Base-by-base conservation (phyloP, 2,797 vertebrate genomes). In the Pyrocephalus nanus region DNA sequence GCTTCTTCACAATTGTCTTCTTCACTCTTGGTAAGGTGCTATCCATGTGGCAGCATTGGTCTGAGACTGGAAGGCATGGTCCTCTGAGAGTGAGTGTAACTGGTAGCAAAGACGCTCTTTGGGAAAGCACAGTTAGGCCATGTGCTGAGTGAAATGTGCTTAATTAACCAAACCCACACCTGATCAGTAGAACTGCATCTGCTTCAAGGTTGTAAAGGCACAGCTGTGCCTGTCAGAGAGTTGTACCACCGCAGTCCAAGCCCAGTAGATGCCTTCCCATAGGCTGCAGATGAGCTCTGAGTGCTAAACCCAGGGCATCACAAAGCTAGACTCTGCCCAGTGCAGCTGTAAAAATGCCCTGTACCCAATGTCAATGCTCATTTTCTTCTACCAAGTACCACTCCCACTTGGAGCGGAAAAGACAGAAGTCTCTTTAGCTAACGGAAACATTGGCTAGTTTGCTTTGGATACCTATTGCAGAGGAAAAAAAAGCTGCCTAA, bases 201-300 rank as follows among this genome's bases (percentile, higher is more conserved):
- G 5, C 21, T 20, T 2, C 2, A 1, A 30, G 12, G 20, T 9
- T 73, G 26, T 23, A 65, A 30, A 21, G 23, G 3, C 7, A 54
- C 9, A 43, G 13, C 7, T 34, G 9, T 34, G 17, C 11, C 30
- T 36, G 67, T 21, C 21, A 22, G 36, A 71, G 32, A 6, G 20
- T 8, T 2, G 1, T 26, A 23, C 7, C 2, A 1, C 42, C 69
- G 42, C 45, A 75, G 14, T 4, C 15, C 14, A 0, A 0, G 25
- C 26, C 20, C 0, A 1, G 17, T 0, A 1, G 29, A 21, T 40
- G 25, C 34, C 12, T 27, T 76, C 27, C 18, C 5, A 6, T 6
- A 7, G 6, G 27, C 45, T 84, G 27, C 27, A 78, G 23, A 3
- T 38, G 22, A 18, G 22, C 20, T 15, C 50, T 48, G 55, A 6